Base-by-base conservation (phyloP, 2,888 invertebrate genomes). In the Nomada goodeniana region DNA sequence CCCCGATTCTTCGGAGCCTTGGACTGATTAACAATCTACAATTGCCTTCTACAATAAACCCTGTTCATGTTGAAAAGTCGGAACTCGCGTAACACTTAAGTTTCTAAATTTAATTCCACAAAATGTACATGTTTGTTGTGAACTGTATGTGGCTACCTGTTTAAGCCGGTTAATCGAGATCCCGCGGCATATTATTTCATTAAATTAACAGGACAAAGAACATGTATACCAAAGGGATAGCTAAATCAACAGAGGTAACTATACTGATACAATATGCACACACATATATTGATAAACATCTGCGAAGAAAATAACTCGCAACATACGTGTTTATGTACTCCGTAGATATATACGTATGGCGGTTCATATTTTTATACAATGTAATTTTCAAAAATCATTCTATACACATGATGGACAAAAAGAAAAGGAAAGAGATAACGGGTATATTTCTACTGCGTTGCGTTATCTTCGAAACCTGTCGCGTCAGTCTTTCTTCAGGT, bases 221-320 rank as follows among this genome's bases (percentile, higher is more conserved):
- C 29, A n/a, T 26, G 2, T 44, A n/a, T 13, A 26, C 15, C 47
- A 50, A 50, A 29, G 20, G 13, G 7, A 10, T 36, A 15, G 10
- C 15, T 13, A 23, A 50, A 50, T 9, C 36, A 23, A 50, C 10
- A 52, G 13, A 63, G 75, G 61, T 74, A 69, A 55, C 67, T 80
- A 83, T 81, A 77, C 73, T 81, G 71, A 80, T 60, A 59, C 50
- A 81, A 71, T 73, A 77, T 60, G 69, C 63, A 78, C 47, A 57
- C 50, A 36, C 29, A 78, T 82, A 79, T 85, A 85, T 85, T 72
- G 64, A 82, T 80, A 88, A 79, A 83, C 61, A 65, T 76, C 74
- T 53, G 72, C 81, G 85, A 84, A 79, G 83, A 84, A 84, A 76
- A 73, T 82, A 81, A 83, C 82, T 73, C 81, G 78, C 65, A 67